Conservation (phyloP, 2,797 vertebrate species). For the Lepilemur ruficaudatus region DNA sequence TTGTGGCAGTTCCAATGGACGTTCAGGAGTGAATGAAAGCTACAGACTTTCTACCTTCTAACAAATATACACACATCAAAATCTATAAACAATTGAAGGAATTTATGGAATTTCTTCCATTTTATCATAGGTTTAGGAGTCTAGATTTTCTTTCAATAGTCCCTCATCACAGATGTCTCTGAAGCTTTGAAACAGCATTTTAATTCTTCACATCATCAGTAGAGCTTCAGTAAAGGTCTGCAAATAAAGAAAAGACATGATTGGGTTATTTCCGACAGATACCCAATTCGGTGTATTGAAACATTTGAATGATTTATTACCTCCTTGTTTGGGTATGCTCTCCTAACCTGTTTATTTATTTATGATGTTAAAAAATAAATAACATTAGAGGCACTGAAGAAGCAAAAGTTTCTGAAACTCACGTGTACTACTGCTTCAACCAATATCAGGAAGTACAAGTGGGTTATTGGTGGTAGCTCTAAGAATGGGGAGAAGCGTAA, state of each 20-base stretch:
- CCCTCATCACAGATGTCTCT: not conserved
- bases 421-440: not conserved
- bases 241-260: not conserved
- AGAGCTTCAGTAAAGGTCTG: not conserved
- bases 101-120: not conserved
- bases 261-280: not conserved
- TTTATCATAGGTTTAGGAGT: not conserved
- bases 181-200: not conserved
- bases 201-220: not conserved
- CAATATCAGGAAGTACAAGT: not conserved
- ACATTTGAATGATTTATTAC: not conserved
- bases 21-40: not conserved
- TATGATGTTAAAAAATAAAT: not conserved
- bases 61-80: not conserved
- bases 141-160: not conserved
- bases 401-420: not conserved
- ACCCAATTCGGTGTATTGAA: not conserved
- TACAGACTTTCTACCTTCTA: not conserved
- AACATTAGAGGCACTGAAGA: not conserved
- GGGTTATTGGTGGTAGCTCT: not conserved
- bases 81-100: not conserved
- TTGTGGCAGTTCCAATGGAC: too few species aligned
- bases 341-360: not conserved
- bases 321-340: not conserved
- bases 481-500: not conserved